phyloP scores from a whole-genome alignment of 2,113 vertebrate species.

The Psammodynastes pulverulentus region DNA sequence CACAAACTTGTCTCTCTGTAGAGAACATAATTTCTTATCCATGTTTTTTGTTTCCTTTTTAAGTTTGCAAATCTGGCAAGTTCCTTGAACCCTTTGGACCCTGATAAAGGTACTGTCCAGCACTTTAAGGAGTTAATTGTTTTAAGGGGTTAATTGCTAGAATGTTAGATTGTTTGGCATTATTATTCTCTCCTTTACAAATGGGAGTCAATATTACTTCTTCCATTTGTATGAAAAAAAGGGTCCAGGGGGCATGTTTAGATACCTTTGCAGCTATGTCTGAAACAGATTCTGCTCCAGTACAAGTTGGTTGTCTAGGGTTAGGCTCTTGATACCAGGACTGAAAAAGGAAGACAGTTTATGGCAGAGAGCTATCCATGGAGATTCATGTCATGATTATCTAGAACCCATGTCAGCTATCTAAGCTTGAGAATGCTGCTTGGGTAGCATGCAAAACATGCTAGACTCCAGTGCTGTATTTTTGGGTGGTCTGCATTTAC shows the following conservation, averaged over 20 bases:
- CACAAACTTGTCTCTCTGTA: background rate
- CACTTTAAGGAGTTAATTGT: too few relatives aligned
- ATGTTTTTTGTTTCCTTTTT: conserved; percentile 36
- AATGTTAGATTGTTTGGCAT: background rate
- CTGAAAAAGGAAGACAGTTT: background rate
- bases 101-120: conserved; percentile 79
- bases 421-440: background rate
- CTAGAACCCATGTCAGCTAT: background rate
- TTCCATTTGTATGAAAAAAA: background rate
- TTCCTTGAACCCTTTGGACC: conserved; percentile 73
- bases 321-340: background rate
- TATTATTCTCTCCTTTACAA: background rate
- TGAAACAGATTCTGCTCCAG: background rate
- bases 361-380: background rate
- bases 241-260: background rate
- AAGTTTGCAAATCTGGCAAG: conserved; percentile 82
- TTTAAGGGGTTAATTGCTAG: background rate
- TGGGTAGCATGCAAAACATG: background rate
- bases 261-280: background rate
- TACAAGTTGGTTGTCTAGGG: background rate
- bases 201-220: background rate
- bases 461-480: background rate
- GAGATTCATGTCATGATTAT: background rate
- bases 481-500: background rate
- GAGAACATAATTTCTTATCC: background rate